Base-by-base conservation (phyloP, 2,888 invertebrate genomes). In the Dysmachus trigonus region DNA sequence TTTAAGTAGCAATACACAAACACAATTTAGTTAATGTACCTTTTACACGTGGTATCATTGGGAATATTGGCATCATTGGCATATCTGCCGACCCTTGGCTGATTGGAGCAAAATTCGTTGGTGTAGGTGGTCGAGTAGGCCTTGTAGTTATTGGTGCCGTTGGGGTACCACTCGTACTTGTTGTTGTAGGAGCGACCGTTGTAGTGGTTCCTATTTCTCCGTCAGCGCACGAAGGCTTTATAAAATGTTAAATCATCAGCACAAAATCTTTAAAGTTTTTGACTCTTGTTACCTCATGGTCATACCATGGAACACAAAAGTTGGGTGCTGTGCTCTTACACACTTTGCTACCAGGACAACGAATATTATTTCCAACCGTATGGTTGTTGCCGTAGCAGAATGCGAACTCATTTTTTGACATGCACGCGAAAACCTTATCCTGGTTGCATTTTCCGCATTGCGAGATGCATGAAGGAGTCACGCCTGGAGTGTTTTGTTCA, bases 391-490 rank as follows among this genome's bases (percentile, higher is more conserved):
- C 81, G 30, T 53, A 30, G 35, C 81, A 82, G n/a, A 82, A 41
- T 0, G 81, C 53, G 33, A 82, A 35, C 10, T 30, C 53, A 5
- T 13, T 53, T 8, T 82, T 8, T n/a, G n/a, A 33, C 18, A 82
- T 53, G 15, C 81, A 82, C 0, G 81, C 81, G 31, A 82, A 82
- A n/a, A 13, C 31, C 18, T 27, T 47, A 10, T 82, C 62, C 1
- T 15, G 7, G 5, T 31, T 31, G 30, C 81, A 82, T 82, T 27
- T 82, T 62, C 81, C 81, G 30, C 81, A 82, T 15, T 82, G 33
- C 18, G 81, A 82, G 33, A 82, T 27, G 18, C 81, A 82, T 13
- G 13, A 7, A 1, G 71, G 71, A 13, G 18, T n/a, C 41, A 10
- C 10, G 3, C 0, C 79, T 10, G 79, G 30, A 8, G 41, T 77